These are phyloP conservation scores for Trachurus trachurus DNA, from an alignment of 2,797 vertebrate genomes.

Conservation along the genomic window DNA sequence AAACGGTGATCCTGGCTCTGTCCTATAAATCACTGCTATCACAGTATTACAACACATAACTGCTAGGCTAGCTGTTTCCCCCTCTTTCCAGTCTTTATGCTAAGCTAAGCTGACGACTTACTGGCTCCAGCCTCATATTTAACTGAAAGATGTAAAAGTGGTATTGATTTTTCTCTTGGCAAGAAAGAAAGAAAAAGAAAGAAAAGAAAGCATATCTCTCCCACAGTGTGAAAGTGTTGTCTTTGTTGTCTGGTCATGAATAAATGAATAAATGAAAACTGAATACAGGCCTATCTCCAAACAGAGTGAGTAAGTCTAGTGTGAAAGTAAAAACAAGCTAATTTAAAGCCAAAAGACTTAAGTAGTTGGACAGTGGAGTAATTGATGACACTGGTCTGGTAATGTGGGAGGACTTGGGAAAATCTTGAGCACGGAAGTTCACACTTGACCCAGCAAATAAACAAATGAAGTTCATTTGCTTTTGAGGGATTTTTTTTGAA, in stretches of 20 bases:
- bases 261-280: neutral
- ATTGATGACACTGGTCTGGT: neutral
- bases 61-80: neutral
- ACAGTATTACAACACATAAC: too few species aligned
- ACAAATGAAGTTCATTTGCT: neutral
- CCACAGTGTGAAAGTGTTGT: neutral
- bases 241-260: neutral
- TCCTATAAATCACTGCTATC: too few species aligned
- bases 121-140: neutral
- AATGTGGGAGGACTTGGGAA: neutral
- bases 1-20: too few species aligned
- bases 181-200: neutral
- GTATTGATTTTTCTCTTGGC: neutral
- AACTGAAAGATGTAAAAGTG: too few species aligned
- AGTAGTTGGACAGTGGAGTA: neutral
- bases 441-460: neutral
- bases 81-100: neutral
- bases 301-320: neutral
- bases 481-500: neutral
- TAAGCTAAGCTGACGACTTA: neutral
- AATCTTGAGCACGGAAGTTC: neutral
- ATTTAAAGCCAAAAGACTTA: neutral
- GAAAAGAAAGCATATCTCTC: neutral
- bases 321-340: neutral
- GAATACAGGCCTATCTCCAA: neutral